phyloP scores from a whole-genome alignment of 2,797 vertebrate genomes.

The Galagoides demidoff region DNA sequence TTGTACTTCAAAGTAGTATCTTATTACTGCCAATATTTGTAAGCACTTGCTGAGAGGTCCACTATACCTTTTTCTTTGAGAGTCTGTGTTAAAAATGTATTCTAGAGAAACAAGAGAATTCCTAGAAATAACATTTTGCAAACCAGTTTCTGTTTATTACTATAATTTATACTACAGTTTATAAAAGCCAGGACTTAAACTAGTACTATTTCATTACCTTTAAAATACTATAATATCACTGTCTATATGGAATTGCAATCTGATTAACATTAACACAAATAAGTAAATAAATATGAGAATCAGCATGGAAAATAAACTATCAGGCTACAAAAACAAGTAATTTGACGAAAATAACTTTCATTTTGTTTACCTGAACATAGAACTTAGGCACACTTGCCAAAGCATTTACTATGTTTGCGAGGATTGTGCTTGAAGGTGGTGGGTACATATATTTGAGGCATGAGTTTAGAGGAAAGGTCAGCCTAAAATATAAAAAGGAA shows the following conservation, averaged over 20 bases:
- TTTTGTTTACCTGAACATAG: conserved; percentile 95
- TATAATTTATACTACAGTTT: neutral
- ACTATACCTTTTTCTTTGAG: neutral
- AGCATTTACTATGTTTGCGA: conserved; percentile 96
- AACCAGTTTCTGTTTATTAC: neutral
- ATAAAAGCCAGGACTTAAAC: neutral
- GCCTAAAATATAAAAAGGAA: conserved; percentile 85
- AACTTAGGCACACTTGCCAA: conserved; percentile 97
- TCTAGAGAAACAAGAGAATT: neutral
- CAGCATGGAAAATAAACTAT: neutral
- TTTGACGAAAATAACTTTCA: neutral
- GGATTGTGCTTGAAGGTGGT: conserved; percentile 93
- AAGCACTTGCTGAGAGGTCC: neutral
- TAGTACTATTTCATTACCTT: neutral
- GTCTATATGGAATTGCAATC: neutral
- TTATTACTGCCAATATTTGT: neutral
- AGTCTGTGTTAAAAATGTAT: neutral
- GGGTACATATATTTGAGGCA: conserved; percentile 97
- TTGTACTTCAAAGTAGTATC: neutral
- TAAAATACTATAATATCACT: neutral
- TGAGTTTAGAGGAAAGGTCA: conserved; percentile 95
- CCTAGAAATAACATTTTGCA: neutral
- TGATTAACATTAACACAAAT: neutral
- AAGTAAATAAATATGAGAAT: neutral
- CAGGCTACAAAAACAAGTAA: neutral